Evolutionary conservation across 2,888 invertebrate species (phyloP), one percentile per base, ranked within the genome.

Genomic region (Pristionchus maxplancki): DNA sequence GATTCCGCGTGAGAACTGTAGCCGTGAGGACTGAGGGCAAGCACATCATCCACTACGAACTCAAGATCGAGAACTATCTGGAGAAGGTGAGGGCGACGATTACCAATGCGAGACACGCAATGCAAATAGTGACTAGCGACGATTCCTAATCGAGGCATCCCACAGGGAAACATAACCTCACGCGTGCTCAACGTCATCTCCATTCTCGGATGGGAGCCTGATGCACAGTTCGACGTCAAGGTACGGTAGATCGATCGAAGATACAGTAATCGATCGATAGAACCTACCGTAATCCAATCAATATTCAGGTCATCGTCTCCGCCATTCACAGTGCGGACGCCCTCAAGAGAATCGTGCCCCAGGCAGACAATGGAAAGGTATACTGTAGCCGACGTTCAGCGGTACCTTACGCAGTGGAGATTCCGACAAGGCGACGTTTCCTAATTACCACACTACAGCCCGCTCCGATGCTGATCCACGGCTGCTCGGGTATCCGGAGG

Each of bases 381-480:
- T n/a, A n/a, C n/a, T n/a, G n/a, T n/a, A n/a, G n/a, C n/a, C n/a
- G n/a, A n/a, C n/a, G n/a, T n/a, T n/a, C n/a, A n/a, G n/a, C n/a
- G n/a, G n/a, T n/a, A n/a, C 44, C 40, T 17, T 20, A 28, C 44
- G 44, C 81, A 50, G 37, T 50, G 48, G 11, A 48, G 15, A 50
- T 81, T 81, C 50, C 17, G 50, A 44, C 28, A n/a, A n/a, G 31
- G 31, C 82, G 82, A 83, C 82, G 50, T 83, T 53, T 83, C 82
- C 82, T 34, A 83, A 50, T 83, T 1, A 1, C 15, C 53, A 53
- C 53, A 83, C 15, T 28, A 40, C 71, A 87, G 71, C 50, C 15
- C n/a, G 44, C 74, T 4, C 71, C 87, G 37, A 53, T 87, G 50
- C 71, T 87, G 74, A 74, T 87, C 40, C 87, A 87, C 37, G 87